Base-by-base conservation (phyloP, 2,797 vertebrate genomes). In the Acanthurus leucopareius region DNA sequence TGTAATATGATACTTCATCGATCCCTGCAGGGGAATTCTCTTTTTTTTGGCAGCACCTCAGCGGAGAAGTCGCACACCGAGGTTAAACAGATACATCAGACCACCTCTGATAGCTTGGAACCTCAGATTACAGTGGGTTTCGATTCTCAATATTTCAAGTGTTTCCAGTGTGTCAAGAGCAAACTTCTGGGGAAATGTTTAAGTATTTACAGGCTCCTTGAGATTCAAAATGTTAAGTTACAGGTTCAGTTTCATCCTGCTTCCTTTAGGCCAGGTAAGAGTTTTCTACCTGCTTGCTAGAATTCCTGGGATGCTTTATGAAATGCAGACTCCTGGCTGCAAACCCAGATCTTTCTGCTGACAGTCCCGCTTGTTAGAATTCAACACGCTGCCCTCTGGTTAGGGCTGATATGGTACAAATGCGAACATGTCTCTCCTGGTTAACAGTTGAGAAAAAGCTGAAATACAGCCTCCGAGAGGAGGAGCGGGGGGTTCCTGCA, bases 371-470 rank as follows among this genome's bases (percentile, higher is more conserved):
- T 14, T 53, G 49, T 28, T 19, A 54, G 44, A 25, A 17, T 16
- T 17, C 14, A 52, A 32, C 59, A 60, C 48, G 53, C 57, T 59
- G 51, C 49, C 49, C 17, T 28, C 48, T 19, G 47, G 25, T 65
- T 44, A 22, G 2, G 28, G 49, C 69, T 69, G 54, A 76, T 51
- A 69, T 5, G 35, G 44, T 71, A 57, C 40, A 76, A 69, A 84
- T 62, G 58, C 22, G 52, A 60, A 68, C 59, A 75, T 1, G 4
- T 65, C 63, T 76, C 62, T 75, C 64, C 54, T 61, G 68, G 83
- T 69, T 78, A 69, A 86, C 4, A 56, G 62, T 64, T 63, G 35
- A 42, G 61, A n/a, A 67, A 83, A 80, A 75, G 54, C 54, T 62
- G 51, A 69, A 79, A 77, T 32, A 59, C 80, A 88, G 28, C 56